A percentile compares a stretch with the other conserved stretches of the same genome.
These are phyloP conservation scores for Beroe forskalii DNA, from an alignment of 37 sponge, comb jelly and placozoan genomes.

Conservation along the genomic window DNA sequence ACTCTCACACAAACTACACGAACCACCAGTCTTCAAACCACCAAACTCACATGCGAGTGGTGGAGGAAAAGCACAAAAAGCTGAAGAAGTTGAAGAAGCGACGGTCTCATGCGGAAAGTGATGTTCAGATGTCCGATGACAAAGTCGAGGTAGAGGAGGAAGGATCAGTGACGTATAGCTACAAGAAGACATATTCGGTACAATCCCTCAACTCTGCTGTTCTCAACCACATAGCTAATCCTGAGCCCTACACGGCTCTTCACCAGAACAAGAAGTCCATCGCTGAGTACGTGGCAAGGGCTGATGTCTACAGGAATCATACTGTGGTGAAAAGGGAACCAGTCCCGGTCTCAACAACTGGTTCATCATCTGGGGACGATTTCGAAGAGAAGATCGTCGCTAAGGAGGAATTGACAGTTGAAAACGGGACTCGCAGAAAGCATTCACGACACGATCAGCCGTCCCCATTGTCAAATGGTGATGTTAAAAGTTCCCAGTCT, in stretches of 20 bases:
- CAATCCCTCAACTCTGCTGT: slow-evolving; percentile 39
- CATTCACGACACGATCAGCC: neutral
- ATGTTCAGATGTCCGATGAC: slow-evolving; percentile 10
- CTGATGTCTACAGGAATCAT: neutral
- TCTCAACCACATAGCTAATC: slow-evolving; percentile 17
- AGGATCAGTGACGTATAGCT: slow-evolving; percentile 29
- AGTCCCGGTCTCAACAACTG: neutral
- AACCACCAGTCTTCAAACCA: neutral
- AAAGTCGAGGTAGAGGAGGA: neutral
- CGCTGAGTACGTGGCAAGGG: neutral
- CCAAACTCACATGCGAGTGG: slow-evolving; percentile 44
- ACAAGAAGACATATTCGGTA: neutral
- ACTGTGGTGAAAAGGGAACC: slow-evolving; percentile 23
- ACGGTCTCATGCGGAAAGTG: neutral
- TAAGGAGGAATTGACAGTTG: neutral
- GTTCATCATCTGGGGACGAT: slow-evolving; percentile 7
- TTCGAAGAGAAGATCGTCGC: neutral
- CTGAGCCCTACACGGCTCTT: slow-evolving; percentile 54
- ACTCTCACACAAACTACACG: slow-evolving; percentile 18
- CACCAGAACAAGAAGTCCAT: slow-evolving; percentile 53
- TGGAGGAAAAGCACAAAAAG: slow-evolving; percentile 22
- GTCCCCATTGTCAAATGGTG: neutral
- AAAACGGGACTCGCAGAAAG: neutral
- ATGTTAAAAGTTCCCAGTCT: neutral
- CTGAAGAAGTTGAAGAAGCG: neutral